Evolutionary conservation across 2,888 invertebrate species (phyloP).

Genomic region (Andricus curvator): DNA sequence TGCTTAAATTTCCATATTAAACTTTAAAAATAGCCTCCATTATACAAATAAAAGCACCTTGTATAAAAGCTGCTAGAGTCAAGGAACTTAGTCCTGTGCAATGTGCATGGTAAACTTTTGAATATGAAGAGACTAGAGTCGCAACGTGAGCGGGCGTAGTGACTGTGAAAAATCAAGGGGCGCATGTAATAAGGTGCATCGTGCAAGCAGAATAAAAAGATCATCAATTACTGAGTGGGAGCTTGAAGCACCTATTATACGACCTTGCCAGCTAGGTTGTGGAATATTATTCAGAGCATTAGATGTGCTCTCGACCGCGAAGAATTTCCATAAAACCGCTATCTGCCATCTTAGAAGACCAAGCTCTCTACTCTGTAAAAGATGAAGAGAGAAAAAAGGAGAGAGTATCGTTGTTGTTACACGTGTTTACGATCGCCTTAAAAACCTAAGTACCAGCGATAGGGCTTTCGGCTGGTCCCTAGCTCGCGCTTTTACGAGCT

Average conservation of each 20-base stretch:
- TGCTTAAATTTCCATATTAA: background rate
- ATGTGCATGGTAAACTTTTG: conserved; percentile 29
- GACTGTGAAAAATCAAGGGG: conserved; percentile 49
- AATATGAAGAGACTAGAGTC: conserved; percentile 31
- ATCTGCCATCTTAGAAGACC: conserved; percentile 71
- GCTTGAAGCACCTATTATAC: conserved; percentile 52
- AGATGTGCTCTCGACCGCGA: conserved; percentile 72
- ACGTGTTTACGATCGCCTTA: conserved; percentile 39
- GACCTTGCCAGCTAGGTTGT: conserved; percentile 65
- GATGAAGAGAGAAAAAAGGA: conserved; percentile 25
- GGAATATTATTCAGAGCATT: conserved; percentile 75
- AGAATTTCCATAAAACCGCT: conserved; percentile 75
- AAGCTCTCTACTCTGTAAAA: conserved; percentile 49
- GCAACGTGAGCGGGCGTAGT: conserved; percentile 10
- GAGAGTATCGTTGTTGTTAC: conserved; percentile 31
- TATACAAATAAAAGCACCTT: background rate
- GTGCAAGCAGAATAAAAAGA: conserved; percentile 68
- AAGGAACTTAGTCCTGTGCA: background rate
- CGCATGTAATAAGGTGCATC: conserved; percentile 66
- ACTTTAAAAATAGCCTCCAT: background rate
- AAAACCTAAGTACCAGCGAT: conserved; percentile 35
- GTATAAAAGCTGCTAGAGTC: background rate
- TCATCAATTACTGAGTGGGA: conserved; percentile 69
- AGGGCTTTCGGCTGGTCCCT: conserved; percentile 27
- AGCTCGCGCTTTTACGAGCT: conserved; percentile 13